Evolutionary conservation across 37 sponge, comb jelly and placozoan genomes (phyloP).

Genomic region (Lycopodina hypogea): DNA sequence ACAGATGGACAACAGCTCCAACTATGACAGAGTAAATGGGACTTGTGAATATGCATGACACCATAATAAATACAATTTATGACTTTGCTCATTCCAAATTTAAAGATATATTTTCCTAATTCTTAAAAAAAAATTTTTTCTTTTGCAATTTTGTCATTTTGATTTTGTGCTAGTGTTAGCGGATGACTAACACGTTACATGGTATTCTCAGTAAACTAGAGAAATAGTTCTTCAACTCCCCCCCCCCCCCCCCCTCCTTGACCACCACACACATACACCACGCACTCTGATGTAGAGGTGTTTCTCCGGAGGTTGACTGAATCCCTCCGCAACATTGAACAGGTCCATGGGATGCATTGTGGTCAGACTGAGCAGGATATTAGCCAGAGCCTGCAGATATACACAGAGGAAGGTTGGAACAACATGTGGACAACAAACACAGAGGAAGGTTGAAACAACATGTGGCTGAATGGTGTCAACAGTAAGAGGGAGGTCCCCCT

Average conservation of each 20-base stretch:
- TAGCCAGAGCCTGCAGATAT: slow-evolving; percentile 36
- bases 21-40: too few relatives aligned
- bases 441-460: too few relatives aligned
- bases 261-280: not conserved
- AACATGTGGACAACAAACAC: not conserved
- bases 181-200: too few relatives aligned
- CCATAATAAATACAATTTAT: too few relatives aligned
- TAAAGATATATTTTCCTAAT: too few relatives aligned
- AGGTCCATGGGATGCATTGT: slow-evolving; percentile 50
- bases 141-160: too few relatives aligned
- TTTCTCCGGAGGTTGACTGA: slow-evolving; percentile 35
- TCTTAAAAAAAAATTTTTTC: too few relatives aligned
- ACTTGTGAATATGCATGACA: too few relatives aligned
- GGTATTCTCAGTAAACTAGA: too few relatives aligned
- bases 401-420: not conserved
- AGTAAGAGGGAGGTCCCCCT: not conserved
- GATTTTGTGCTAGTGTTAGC: too few relatives aligned
- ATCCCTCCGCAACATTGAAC: slow-evolving; percentile 23
- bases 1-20: not conserved
- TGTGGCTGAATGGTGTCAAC: not conserved
- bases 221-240: not conserved
- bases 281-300: slow-evolving; percentile 72
- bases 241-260: not conserved
- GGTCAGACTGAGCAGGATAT: slow-evolving; percentile 43
- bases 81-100: too few relatives aligned